Conservation (phyloP, 2,888 invertebrate genomes). For the Trichopoda pennipes region DNA sequence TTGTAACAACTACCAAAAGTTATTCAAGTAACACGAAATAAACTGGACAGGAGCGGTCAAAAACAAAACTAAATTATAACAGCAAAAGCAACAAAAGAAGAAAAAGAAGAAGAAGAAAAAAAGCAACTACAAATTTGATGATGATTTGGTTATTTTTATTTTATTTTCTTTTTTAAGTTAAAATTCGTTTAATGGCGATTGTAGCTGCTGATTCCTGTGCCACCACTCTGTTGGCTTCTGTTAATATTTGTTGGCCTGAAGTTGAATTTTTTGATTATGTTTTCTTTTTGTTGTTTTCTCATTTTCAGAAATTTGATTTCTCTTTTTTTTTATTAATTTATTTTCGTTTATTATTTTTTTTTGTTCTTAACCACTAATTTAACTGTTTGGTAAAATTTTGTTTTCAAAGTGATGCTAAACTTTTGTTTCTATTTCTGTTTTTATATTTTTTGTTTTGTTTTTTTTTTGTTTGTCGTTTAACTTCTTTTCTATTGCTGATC, state of each 20-base stretch:
- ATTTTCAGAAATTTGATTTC: background rate
- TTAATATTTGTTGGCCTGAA: slow-evolving; percentile 3
- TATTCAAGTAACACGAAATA: slow-evolving; percentile 33
- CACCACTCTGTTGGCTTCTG: background rate
- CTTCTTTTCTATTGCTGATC: background rate
- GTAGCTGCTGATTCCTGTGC: background rate
- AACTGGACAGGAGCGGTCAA: slow-evolving; percentile 4
- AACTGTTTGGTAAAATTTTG: slow-evolving; percentile 42
- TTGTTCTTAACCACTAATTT: slow-evolving; percentile 49
- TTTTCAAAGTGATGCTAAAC: slow-evolving; percentile 38
- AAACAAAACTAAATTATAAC: background rate
- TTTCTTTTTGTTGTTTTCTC: background rate
- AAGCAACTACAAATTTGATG: slow-evolving; percentile 28
- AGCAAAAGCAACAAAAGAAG: background rate
- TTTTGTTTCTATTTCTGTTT: slow-evolving; percentile 5
- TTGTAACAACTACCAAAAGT: slow-evolving; percentile 48
- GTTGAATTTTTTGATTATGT: slow-evolving; percentile 9
- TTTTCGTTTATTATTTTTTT: slow-evolving; percentile 6
- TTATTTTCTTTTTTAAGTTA: background rate
- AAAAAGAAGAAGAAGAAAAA: no score
- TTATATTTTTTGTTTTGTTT: slow-evolving; percentile 31
- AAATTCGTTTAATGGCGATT: background rate
- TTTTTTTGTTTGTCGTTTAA: background rate
- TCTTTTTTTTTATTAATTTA: background rate
- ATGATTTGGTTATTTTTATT: slow-evolving; percentile 36